A percentile compares a stretch with the other conserved stretches of the same genome.
phyloP scores from a whole-genome alignment of 2,797 vertebrate genomes.

The Lutjanus argentimaculatus region DNA sequence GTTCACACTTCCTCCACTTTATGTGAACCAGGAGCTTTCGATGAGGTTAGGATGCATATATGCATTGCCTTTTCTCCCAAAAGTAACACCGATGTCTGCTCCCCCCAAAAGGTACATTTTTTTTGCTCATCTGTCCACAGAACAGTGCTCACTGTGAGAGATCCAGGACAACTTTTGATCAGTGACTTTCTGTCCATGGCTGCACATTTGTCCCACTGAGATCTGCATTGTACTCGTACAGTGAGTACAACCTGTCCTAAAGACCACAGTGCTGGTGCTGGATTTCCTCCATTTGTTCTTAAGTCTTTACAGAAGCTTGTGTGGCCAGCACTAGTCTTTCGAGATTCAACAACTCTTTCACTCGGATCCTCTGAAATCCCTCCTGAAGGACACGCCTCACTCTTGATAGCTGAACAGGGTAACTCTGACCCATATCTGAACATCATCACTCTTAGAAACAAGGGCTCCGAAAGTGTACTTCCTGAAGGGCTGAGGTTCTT shows the following conservation, averaged over 20 bases:
- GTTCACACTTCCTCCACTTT: not conserved
- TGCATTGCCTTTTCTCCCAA: not conserved
- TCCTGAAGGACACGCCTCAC: not conserved
- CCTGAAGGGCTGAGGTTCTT: too few species aligned
- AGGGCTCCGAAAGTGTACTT: too few species aligned
- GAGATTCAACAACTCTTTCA: not conserved
- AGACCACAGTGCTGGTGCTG: not conserved
- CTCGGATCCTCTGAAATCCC: not conserved
- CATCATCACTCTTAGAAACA: too few species aligned
- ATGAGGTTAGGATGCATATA: not conserved
- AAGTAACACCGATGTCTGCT: not conserved
- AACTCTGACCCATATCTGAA: too few species aligned
- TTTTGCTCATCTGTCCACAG: not conserved
- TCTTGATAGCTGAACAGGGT: too few species aligned
- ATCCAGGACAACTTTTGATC: conserved; percentile 1
- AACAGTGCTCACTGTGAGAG: conserved; percentile 3
- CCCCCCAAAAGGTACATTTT: conserved; percentile 2
- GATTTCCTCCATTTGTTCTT: not conserved
- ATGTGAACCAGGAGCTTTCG: not conserved
- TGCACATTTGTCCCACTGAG: conserved; percentile 34
- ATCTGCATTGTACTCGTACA: conserved; percentile 8
- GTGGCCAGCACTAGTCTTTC: not conserved
- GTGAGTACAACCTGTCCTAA: conserved; percentile 3
- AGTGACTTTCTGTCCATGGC: conserved; percentile 7
- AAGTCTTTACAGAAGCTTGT: not conserved